Evolutionary conservation across 2,888 invertebrate genomes (phyloP), one percentile per base, ranked within the genome.

Genomic region (Dichetophora obliterata): DNA sequence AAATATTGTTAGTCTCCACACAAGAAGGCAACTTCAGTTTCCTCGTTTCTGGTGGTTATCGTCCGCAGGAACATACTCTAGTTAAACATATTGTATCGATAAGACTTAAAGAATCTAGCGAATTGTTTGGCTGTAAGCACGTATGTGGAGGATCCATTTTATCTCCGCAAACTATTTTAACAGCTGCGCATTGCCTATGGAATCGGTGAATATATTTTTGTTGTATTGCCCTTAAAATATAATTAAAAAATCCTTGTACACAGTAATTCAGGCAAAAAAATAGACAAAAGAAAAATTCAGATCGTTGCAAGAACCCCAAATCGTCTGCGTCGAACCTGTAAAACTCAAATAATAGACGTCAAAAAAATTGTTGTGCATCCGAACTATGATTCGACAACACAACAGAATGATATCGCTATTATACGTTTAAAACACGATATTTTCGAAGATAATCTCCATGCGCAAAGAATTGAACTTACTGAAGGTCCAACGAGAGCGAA

Each of bases 41-140:
- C 50, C 71, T 78, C 11, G 31, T 78, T 9, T 54, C 68, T n/a
- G 78, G 78, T 3, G 78, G 78, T 8, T 76, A 76, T 52, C 76
- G 75, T 0, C 76, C 76, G 2, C 2, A 0, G 19, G 14, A 16
- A 3, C 37, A 61, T 3, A 78, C 69, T 11, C 43, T n/a, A n/a
- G n/a, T n/a, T n/a, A n/a, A n/a, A n/a, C n/a, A n/a, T n/a, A n/a
- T n/a, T n/a, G n/a, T n/a, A 8, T 78, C 78, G n/a, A 52, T 78
- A 31, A 52, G 75, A 11, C 6, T 3, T 5, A 34, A 16, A 11
- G 43, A 63, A 6, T 9, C 27, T 0, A 50, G 5, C 5, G 50
- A 73, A 61, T 83, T 75, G 22, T 66, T 68, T 22, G 73, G 73
- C 5, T 50, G 50, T 27, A 63, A 63, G 24, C 73, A 73, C 52